A percentile compares a stretch with the other conserved stretches of the same genome.
phyloP scores from a whole-genome alignment of 2,797 vertebrate species.

The Coilia nasus region DNA sequence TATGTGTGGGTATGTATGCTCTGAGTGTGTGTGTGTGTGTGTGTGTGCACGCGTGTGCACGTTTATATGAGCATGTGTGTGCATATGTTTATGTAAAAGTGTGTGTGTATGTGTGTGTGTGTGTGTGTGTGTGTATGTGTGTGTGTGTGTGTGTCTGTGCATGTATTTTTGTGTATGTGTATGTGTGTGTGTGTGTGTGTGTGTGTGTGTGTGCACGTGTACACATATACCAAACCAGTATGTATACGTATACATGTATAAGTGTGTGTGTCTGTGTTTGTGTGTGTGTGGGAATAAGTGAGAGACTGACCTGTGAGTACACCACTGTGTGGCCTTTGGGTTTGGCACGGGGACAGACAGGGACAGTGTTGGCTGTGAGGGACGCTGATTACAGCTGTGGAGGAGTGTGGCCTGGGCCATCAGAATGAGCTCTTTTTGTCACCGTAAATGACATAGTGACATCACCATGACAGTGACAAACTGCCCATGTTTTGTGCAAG shows the following conservation, averaged over 20 bases:
- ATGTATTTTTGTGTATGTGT: too few relatives aligned
- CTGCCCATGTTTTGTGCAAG: not conserved
- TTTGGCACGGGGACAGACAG: not conserved
- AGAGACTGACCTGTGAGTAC: not conserved
- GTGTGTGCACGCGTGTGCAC: too few relatives aligned
- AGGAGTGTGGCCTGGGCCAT: not conserved
- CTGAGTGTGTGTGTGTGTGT: too few relatives aligned
- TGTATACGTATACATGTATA: too few relatives aligned
- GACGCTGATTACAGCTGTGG: not conserved
- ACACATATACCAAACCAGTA: too few relatives aligned
- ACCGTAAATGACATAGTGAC: too few relatives aligned
- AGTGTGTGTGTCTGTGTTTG: not conserved
- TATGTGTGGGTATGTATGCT: too few relatives aligned
- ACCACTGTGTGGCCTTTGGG: not conserved
- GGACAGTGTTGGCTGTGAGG: not conserved
- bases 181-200: too few relatives aligned
- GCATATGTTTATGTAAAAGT: not conserved
- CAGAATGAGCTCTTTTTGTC: not conserved
- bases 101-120: not conserved
- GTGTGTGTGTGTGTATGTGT: conserved; percentile 18
- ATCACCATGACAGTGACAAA: too few relatives aligned
- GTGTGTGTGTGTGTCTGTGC: too few relatives aligned
- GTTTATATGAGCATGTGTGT: too few relatives aligned
- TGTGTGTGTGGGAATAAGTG: not conserved
- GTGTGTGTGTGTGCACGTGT: too few relatives aligned